Conservation (phyloP, 2,888 invertebrate species). For the Pasiphila rectangulata region DNA sequence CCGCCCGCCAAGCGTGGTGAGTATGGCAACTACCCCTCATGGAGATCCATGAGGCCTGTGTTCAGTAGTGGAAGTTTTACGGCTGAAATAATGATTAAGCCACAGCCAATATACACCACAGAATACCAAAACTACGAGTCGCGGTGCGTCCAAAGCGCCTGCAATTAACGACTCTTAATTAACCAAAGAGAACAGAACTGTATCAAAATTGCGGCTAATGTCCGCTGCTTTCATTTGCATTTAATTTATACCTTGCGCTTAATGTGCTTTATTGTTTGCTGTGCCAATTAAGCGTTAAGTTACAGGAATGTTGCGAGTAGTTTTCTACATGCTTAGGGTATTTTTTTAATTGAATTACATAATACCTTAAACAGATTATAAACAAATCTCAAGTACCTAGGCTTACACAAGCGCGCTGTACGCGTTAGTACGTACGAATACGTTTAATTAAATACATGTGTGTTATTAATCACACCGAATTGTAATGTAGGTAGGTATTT, state of each 20-base stretch:
- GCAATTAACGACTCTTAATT: slow-evolving; percentile 70
- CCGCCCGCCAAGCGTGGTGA: too few species aligned
- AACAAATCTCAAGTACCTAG: too few species aligned
- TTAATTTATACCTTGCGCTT: slow-evolving; percentile 16
- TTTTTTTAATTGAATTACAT: not conserved
- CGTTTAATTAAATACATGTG: too few species aligned
- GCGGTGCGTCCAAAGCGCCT: slow-evolving; percentile 28
- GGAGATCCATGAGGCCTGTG: too few species aligned
- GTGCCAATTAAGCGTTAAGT: slow-evolving; percentile 9
- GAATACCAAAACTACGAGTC: slow-evolving; percentile 6
- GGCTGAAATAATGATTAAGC: not conserved
- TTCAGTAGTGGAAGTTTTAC: too few species aligned
- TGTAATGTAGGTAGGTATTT: too few species aligned
- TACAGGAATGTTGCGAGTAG: not conserved
- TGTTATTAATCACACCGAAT: too few species aligned
- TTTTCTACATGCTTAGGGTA: not conserved
- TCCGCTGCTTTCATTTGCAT: slow-evolving; percentile 21
- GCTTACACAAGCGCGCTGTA: too few species aligned
- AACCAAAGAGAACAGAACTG: slow-evolving; percentile 51
- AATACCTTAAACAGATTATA: slow-evolving; percentile 2
- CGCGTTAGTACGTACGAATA: too few species aligned
- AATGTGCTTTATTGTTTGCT: slow-evolving; percentile 7
- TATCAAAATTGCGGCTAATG: slow-evolving; percentile 57
- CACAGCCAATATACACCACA: not conserved
- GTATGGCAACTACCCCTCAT: too few species aligned